These are phyloP conservation scores for Deroplatys truncata DNA, from an alignment of 2,888 invertebrate genomes.

Conservation along the genomic window DNA sequence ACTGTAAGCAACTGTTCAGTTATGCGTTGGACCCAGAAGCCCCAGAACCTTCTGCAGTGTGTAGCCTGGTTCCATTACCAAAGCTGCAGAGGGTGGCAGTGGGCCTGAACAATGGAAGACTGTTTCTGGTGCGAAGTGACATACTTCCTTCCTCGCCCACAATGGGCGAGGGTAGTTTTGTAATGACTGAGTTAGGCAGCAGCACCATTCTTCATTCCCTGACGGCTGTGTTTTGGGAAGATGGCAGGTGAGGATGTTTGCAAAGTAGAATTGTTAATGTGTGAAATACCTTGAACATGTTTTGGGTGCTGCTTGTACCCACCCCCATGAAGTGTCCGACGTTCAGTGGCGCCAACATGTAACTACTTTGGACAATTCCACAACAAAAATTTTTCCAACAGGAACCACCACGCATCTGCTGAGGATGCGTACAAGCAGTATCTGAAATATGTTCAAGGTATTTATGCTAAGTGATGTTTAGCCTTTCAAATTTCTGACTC, in stretches of 20 bases:
- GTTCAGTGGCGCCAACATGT: no score
- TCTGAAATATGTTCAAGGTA: no score
- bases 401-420: no score
- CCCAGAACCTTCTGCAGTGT: slow-evolving; percentile 57
- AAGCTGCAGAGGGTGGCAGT: slow-evolving; percentile 71
- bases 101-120: slow-evolving; percentile 70
- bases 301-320: no score
- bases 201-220: slow-evolving; percentile 65
- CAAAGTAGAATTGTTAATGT: not conserved
- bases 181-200: slow-evolving; percentile 71
- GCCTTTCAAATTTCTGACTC: no score
- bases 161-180: slow-evolving; percentile 69
- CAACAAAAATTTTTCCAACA: no score
- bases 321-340: no score
- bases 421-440: no score
- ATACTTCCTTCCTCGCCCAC: slow-evolving; percentile 56
- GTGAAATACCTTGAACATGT: not conserved
- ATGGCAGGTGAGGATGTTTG: slow-evolving; percentile 40
- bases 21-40: slow-evolving; percentile 66
- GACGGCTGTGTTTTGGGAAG: slow-evolving; percentile 52
- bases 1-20: slow-evolving; percentile 56
- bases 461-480: no score
- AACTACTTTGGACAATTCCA: no score
- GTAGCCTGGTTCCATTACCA: slow-evolving; percentile 62
- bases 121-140: slow-evolving; percentile 67